Percentiles rank a stretch among this genome's conserved stretches.
Conservation (phyloP, 2,888 invertebrate species). For the Imbricaverruca yamaguchii region DNA sequence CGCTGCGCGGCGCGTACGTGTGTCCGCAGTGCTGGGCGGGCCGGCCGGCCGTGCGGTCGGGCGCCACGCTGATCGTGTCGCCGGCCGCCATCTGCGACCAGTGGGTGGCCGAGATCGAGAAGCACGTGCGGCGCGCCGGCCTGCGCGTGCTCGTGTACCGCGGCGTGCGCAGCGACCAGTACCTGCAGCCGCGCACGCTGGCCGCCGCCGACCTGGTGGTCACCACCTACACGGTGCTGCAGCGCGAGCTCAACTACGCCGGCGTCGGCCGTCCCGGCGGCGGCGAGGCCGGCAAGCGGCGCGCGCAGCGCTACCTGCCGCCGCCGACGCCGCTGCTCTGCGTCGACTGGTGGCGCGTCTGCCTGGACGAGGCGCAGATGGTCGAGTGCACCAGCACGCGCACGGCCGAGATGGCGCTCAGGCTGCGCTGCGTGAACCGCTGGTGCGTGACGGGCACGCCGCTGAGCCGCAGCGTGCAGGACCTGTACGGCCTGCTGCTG, state of each 20-base stretch:
- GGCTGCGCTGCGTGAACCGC: conserved; percentile 52
- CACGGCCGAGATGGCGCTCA: conserved; percentile 55
- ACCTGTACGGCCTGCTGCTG: conserved; percentile 47
- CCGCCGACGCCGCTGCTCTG: conserved; percentile 58
- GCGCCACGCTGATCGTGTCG: conserved; percentile 63
- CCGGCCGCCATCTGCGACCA: conserved; percentile 59
- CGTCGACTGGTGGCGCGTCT: conserved; percentile 67
- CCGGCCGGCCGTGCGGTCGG: conserved; percentile 48
- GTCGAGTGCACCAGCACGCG: conserved; percentile 54
- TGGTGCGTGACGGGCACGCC: conserved; percentile 74
- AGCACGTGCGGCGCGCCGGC: conserved; percentile 49
- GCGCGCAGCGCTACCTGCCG: conserved; percentile 54
- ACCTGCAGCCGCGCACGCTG: conserved; percentile 55
- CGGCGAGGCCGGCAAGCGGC: conserved; percentile 46
- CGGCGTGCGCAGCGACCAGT: conserved; percentile 49
- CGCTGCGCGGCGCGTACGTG: conserved; percentile 44
- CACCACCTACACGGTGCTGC: conserved; percentile 59
- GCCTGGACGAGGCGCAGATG: conserved; percentile 73
- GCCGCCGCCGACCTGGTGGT: conserved; percentile 61
- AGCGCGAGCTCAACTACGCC: conserved; percentile 54
- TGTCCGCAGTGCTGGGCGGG: conserved; percentile 60
- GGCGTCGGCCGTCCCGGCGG: conserved; percentile 47
- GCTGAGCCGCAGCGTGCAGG: conserved; percentile 52
- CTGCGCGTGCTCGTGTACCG: conserved; percentile 43
- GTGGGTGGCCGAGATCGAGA: conserved; percentile 62